phyloP scores from a whole-genome alignment of 2,797 vertebrate genomes.

The Pangasius larnaudii region DNA sequence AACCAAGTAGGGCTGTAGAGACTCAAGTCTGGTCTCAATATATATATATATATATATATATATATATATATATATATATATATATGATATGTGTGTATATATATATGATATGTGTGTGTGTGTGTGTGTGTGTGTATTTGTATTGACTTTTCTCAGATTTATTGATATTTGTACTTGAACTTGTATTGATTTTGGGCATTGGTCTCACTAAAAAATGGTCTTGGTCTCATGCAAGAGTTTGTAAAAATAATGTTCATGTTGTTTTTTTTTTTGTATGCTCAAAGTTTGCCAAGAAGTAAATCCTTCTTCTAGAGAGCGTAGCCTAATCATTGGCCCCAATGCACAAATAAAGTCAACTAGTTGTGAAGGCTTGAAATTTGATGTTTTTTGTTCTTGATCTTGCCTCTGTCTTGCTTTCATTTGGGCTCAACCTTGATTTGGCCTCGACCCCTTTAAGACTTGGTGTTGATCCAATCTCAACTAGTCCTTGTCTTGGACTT shows the following conservation, averaged over 20 bases:
- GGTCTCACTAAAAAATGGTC: background rate
- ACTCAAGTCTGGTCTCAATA: background rate
- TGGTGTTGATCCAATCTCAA: background rate
- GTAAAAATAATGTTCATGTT: background rate
- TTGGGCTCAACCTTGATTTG: background rate
- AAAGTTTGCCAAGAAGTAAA: background rate
- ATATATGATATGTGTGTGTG: too few relatives aligned
- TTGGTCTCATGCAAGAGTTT: background rate
- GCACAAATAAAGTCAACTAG: background rate
- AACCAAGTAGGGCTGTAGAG: background rate
- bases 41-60: too few relatives aligned
- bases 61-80: too few relatives aligned
- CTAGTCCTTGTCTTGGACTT: background rate
- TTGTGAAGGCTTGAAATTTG: background rate
- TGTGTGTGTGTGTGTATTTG: too few relatives aligned
- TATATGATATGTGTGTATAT: too few relatives aligned
- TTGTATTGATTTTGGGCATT: background rate
- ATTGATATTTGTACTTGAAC: background rate
- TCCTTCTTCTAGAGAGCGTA: background rate
- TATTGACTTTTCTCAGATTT: background rate
- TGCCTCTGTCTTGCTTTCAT: background rate
- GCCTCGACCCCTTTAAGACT: background rate
- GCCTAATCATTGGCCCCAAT: background rate
- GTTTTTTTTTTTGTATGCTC: background rate
- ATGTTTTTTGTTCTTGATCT: background rate